These are phyloP conservation scores for Pachypsylla venusta DNA, from an alignment of 1,140 invertebrate genomes.

Conservation along the genomic window DNA sequence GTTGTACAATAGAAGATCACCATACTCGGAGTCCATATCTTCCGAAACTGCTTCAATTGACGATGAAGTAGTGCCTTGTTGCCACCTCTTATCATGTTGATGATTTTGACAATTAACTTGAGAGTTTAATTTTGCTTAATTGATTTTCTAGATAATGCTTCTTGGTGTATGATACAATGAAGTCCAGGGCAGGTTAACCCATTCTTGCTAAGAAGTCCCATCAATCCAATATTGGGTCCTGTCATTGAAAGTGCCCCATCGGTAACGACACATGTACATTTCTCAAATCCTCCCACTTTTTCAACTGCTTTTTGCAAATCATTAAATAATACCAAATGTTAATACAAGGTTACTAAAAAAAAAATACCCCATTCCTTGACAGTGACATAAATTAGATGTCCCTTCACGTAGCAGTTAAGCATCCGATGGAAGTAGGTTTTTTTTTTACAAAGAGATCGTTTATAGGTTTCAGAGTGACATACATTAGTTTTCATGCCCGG, in stretches of 20 bases:
- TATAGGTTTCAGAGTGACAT: too few relatives aligned
- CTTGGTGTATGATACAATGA: slow-evolving; percentile 22
- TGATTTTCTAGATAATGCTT: slow-evolving; percentile 21
- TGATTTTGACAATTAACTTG: slow-evolving; percentile 21
- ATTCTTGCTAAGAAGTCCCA: slow-evolving; percentile 18
- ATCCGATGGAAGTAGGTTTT: too few relatives aligned
- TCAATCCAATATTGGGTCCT: slow-evolving; percentile 17
- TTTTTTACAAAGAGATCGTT: too few relatives aligned
- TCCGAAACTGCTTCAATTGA: slow-evolving; percentile 13
- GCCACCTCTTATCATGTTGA: slow-evolving; percentile 20
- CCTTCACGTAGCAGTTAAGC: too few relatives aligned
- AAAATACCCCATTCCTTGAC: too few relatives aligned
- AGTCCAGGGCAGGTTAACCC: slow-evolving; percentile 18
- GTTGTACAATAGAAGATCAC: slow-evolving; percentile 15
- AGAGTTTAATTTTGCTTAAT: slow-evolving; percentile 19
- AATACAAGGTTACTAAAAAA: too few relatives aligned
- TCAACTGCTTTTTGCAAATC: slow-evolving; percentile 21
- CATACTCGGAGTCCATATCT: slow-evolving; percentile 14
- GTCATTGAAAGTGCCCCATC: slow-evolving; percentile 20
- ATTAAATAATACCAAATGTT: too few relatives aligned
- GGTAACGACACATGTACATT: slow-evolving; percentile 20
- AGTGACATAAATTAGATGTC: too few relatives aligned
- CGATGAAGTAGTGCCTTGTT: slow-evolving; percentile 13
- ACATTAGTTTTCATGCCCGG: too few relatives aligned
- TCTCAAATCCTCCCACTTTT: slow-evolving; percentile 20